phyloP scores from a whole-genome alignment of 1,140 invertebrate genomes.

The Lepidotrigona ventralis region DNA sequence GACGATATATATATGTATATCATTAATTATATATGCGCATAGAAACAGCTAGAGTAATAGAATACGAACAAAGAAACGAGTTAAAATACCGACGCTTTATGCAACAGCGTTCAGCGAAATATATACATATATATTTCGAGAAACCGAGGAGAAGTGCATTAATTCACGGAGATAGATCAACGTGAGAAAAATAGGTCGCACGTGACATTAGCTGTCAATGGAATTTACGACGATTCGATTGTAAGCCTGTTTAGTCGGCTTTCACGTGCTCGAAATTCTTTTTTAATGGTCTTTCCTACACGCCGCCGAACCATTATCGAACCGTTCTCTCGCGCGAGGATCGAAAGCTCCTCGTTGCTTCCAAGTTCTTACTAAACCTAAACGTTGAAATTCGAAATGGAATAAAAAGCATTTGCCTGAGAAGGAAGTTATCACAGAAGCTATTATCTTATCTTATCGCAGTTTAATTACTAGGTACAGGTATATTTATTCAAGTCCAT shows the following conservation, averaged over 20 bases:
- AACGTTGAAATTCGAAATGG: background rate
- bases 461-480: too few relatives aligned
- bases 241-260: conserved; percentile 22
- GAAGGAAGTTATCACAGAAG: background rate
- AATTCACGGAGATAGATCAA: background rate
- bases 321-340: background rate
- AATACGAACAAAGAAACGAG: too few relatives aligned
- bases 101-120: background rate
- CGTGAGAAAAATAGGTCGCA: conserved; percentile 15
- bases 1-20: too few relatives aligned
- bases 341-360: background rate
- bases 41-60: too few relatives aligned
- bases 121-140: background rate
- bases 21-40: too few relatives aligned
- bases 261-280: conserved; percentile 33
- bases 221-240: conserved; percentile 44
- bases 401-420: background rate
- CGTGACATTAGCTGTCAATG: conserved; percentile 22
- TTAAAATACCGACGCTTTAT: background rate
- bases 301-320: conserved; percentile 39
- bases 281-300: background rate
- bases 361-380: background rate
- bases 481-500: too few relatives aligned
- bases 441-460: background rate
- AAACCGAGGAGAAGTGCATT: background rate